These are phyloP conservation scores for Protodeltote pygarga DNA, from an alignment of 2,888 invertebrate species.

Conservation along the genomic window DNA sequence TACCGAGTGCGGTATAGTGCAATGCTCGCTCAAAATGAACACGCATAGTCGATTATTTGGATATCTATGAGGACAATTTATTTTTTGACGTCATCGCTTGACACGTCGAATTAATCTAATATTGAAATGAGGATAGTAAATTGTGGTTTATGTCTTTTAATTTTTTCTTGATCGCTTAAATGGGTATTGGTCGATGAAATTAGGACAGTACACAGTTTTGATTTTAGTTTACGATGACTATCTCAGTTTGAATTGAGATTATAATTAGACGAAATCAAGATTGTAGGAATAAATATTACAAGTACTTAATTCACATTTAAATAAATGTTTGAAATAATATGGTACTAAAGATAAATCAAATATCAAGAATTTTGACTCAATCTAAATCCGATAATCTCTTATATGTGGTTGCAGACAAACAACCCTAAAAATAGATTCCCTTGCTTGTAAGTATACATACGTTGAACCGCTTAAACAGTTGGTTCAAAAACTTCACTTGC, in stretches of 20 bases:
- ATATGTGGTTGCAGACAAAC: too few species aligned
- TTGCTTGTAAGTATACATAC: too few species aligned
- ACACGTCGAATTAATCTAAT: slow-evolving; percentile 55
- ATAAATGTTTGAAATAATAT: too few species aligned
- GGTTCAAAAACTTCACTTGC: slow-evolving; percentile 3
- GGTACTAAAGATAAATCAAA: too few species aligned
- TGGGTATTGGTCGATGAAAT: slow-evolving; percentile 23
- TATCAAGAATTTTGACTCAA: too few species aligned
- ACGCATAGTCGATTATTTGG: slow-evolving; percentile 61
- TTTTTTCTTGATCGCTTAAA: slow-evolving; percentile 30
- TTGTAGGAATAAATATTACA: not conserved
- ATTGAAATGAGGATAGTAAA: slow-evolving; percentile 54
- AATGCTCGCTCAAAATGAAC: slow-evolving; percentile 55
- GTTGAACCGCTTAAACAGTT: slow-evolving; percentile 18
- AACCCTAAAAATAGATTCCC: too few species aligned
- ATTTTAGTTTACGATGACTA: slow-evolving; percentile 30
- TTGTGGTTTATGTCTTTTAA: slow-evolving; percentile 41
- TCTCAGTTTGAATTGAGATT: slow-evolving; percentile 10
- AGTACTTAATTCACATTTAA: too few species aligned
- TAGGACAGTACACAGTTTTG: slow-evolving; percentile 14
- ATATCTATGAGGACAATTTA: slow-evolving; percentile 56
- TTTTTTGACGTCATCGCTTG: slow-evolving; percentile 43
- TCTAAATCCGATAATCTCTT: too few species aligned
- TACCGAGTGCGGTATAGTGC: slow-evolving; percentile 52
- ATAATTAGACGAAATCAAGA: slow-evolving; percentile 5